Base-by-base conservation (phyloP, 1,140 invertebrate species). In the Acromyrmex charruanus region DNA sequence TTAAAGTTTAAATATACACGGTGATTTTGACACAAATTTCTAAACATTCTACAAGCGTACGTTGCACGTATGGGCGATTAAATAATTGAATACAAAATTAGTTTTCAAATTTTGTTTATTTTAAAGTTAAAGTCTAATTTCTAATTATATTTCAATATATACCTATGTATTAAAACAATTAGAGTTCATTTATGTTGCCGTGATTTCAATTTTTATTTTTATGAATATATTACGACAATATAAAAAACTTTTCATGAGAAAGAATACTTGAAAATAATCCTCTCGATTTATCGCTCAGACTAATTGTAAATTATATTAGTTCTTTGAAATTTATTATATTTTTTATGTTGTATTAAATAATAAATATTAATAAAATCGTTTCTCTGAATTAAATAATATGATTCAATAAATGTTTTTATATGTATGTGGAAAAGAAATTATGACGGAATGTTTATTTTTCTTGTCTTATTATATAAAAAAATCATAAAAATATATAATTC, bases 211-310 rank as follows among this genome's bases (percentile, higher is more conserved):
- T 74, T 74, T 31, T 18, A 74, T 53, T 74, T 74, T n/a, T 28
- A 25, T 72, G 10, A 72, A 49, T 53, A 25, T 72, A 53, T 53
- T 72, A 69, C 7, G 35, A 39, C 10, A 35, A 69, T 21, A 72
- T 53, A 53, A 72, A 53, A 0, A 49, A 72, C 9, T 16, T 55
- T 74, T 28, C 51, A 25, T 74, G 71, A 55, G 18, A 74, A 72
- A 7, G 10, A 74, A 74, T 18, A 49, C 16, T 74, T 74, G 28
- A 74, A n/a, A 21, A n/a, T 74, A 55, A 74, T 74, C 53, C 49
- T 55, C 21, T 74, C 14, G 53, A 21, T 72, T 14, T 53, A 31
- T 7, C n/a, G 18, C 4, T 74, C 18, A 31, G 3, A 5, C 49
- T 21, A 12, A 44, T 44, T 44, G 39, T 44, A 25, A 53, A 18